Evolutionary conservation across 1,140 invertebrate species (phyloP).

Genomic region (Tetramorium alpestre): DNA sequence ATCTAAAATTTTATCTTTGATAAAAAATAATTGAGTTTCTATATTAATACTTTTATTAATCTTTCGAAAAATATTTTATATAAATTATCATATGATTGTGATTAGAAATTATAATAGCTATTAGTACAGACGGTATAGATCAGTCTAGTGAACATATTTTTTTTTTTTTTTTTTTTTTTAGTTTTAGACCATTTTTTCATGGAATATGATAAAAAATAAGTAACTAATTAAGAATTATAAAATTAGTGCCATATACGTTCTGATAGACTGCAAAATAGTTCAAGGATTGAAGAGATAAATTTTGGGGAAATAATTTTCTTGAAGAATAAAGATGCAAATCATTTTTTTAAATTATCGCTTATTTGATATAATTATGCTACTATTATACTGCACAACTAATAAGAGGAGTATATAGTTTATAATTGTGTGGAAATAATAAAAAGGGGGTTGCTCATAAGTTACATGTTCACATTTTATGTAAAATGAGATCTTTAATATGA

Average conservation of each 20-base stretch:
- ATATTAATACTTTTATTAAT: neutral
- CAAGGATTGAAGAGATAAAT: neutral
- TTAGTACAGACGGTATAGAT: neutral
- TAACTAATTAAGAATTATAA: conserved; percentile 4
- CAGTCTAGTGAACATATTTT: neutral
- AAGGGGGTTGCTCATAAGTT: conserved; percentile 38
- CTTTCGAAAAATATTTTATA: neutral
- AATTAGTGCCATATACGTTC: conserved; percentile 59
- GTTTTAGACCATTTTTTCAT: conserved; percentile 21
- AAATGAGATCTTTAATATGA: conserved; percentile 77
- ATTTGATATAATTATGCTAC: neutral
- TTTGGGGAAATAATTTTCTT: neutral
- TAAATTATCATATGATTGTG: neutral
- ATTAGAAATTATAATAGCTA: conserved; percentile 7
- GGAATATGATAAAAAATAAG: neutral
- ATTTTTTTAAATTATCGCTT: neutral
- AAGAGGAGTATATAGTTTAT: conserved; percentile 9
- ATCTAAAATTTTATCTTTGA: neutral
- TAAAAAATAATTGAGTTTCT: neutral
- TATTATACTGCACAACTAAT: neutral
- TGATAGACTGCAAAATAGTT: conserved; percentile 25
- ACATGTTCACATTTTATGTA: conserved; percentile 69
- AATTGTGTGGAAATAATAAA: conserved; percentile 29
- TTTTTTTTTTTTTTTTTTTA: conserved; percentile 20
- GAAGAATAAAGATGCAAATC: neutral